Evolutionary conservation across 2,113 vertebrate genomes (phyloP), one percentile per base, ranked within the genome.

Genomic region (Sturnus vulgaris): DNA sequence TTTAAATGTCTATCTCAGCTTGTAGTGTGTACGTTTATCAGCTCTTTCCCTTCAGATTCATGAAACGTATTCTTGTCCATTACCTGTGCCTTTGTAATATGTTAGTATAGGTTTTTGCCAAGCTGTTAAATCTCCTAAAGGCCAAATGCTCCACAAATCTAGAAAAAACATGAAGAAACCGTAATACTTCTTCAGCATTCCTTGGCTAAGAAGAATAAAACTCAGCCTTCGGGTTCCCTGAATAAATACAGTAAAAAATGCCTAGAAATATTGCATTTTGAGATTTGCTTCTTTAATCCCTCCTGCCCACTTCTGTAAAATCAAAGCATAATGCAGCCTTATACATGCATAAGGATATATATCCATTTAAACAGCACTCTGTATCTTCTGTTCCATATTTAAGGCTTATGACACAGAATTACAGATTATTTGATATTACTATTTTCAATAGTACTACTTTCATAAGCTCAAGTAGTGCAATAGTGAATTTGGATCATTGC

Each of bases 101-200:
- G 61, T 88, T 87, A 93, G 55, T 20, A 31, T 68, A 89, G 68
- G 57, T 82, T 96, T 96, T 89, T 92, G 94, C 57, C 33, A 83
- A 82, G 53, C 86, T 83, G 63, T 64, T 86, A 46, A 72, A 50
- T 49, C 21, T 91, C 65, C 4, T 42, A 77, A 50, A 65, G 70
- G 63, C 64, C 39, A 91, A 73, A 82, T 91, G 82, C 86, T 95
- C 46, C 47, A 59, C 68, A 77, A 24, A 33, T 69, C 33, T 61
- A 86, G 64, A 59, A 69, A 56, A 88, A 47, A 69, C 69, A 90
- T 93, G 82, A 86, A 88, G 84, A 89, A 94, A 59, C 40, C 57
- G 53, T 83, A 87, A 37, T 66, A 66, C 2, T 5, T 85, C 57
- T 88, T 81, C 46, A n/a, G 37, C n/a, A 57, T 81, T 87, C 46